Evolutionary conservation across 2,888 invertebrate genomes (phyloP).

Genomic region (Rambutsinella grinnellia): DNA sequence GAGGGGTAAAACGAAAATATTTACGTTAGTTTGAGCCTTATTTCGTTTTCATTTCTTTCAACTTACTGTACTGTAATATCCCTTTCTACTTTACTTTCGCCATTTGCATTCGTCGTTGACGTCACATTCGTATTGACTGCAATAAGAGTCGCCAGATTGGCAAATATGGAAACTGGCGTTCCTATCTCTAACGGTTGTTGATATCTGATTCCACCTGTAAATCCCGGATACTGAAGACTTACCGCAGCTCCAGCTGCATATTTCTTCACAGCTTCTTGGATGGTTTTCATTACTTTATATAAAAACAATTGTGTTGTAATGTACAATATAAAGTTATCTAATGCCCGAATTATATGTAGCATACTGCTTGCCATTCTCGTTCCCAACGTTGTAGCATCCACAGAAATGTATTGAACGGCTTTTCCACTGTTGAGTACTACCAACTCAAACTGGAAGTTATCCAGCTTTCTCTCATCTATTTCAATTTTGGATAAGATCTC

Average conservation of each 20-base stretch:
- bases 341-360: no score
- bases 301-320: no score
- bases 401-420: slow-evolving; percentile 57
- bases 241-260: slow-evolving; percentile 21
- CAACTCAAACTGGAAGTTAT: slow-evolving; percentile 58
- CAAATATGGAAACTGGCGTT: slow-evolving; percentile 62
- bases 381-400: slow-evolving; percentile 56
- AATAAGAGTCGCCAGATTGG: slow-evolving; percentile 40
- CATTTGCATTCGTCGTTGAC: slow-evolving; percentile 12
- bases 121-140: slow-evolving; percentile 25
- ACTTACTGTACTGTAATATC: no score
- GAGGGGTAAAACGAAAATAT: neutral
- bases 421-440: slow-evolving; percentile 55
- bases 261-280: slow-evolving; percentile 36
- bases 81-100: slow-evolving; percentile 6
- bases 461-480: slow-evolving; percentile 35
- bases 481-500: slow-evolving; percentile 59
- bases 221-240: slow-evolving; percentile 39
- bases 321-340: no score
- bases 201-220: slow-evolving; percentile 55
- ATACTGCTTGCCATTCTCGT: slow-evolving; percentile 15
- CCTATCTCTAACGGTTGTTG: slow-evolving; percentile 66
- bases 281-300: slow-evolving; percentile 12
- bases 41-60: no score
- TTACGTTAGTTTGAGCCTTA: no score